A percentile compares a stretch with the other conserved stretches of the same genome.
These are phyloP conservation scores for Antrozous pallidus DNA, from an alignment of 2,797 vertebrate species.

Conservation along the genomic window DNA sequence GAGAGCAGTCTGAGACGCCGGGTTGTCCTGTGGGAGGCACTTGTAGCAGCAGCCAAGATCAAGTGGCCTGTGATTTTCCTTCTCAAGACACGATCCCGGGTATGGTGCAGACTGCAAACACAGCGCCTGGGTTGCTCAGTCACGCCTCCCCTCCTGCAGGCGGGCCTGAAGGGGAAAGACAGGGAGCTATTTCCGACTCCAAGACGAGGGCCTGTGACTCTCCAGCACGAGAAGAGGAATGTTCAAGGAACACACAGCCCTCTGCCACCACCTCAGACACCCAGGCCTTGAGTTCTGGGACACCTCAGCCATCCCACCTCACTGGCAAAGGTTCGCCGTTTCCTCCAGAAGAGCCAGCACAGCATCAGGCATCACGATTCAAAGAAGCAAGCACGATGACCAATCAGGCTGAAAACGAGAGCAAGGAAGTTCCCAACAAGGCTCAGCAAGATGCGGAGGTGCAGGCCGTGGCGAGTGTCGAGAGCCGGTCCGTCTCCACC, in stretches of 20 bases:
- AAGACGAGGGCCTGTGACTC: background rate
- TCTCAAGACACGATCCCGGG: constrained; percentile 64
- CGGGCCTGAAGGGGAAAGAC: background rate
- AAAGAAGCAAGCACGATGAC: constrained; percentile 95
- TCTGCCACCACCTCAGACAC: background rate
- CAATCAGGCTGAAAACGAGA: constrained; percentile 67
- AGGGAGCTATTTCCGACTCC: accelerated
- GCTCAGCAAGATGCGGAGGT: constrained; percentile 90
- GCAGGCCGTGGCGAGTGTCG: constrained; percentile 89
- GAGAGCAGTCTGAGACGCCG: constrained; percentile 45
- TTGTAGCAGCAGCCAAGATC: background rate
- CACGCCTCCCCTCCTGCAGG: background rate
- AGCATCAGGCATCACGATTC: constrained; percentile 80
- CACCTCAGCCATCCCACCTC: background rate
- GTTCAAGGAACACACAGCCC: accelerated
- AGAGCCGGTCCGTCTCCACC: constrained; percentile 90
- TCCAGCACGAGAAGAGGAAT: background rate
- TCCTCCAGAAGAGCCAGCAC: accelerated
- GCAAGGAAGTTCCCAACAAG: constrained; percentile 59
- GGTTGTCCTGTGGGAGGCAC: background rate
- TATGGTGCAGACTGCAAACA: background rate
- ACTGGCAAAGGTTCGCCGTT: background rate
- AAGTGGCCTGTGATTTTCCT: constrained; percentile 16
- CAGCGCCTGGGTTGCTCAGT: background rate
- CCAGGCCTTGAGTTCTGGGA: accelerated